These are phyloP conservation scores for Actenoides hombroni DNA, from an alignment of 2,113 vertebrate species.

Conservation along the genomic window DNA sequence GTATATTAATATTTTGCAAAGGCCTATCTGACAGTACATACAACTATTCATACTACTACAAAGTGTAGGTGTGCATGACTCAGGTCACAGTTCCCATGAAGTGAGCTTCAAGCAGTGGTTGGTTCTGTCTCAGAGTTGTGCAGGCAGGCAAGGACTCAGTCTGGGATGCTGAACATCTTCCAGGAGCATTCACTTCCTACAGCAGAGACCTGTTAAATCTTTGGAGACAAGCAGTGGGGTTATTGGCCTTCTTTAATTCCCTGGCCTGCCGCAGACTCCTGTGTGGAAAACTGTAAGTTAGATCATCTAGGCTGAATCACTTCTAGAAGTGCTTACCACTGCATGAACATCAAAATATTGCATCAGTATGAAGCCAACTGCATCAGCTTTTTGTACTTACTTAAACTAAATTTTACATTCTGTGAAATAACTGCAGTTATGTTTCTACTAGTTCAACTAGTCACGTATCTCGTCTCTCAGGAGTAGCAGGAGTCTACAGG, in stretches of 20 bases:
- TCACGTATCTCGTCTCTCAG: not conserved
- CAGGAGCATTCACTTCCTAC: not conserved
- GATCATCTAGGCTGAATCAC: not conserved
- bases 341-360: not conserved
- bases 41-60: not conserved
- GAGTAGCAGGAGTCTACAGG: not conserved
- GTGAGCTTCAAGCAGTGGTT: not conserved
- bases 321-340: not conserved
- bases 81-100: accelerated
- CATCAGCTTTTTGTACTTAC: not conserved
- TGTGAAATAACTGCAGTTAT: not conserved
- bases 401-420: not conserved
- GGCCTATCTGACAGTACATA: not conserved
- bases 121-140: not conserved
- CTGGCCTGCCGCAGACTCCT: not conserved
- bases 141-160: not conserved
- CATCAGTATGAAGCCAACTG: not conserved
- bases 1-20: not conserved
- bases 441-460: not conserved
- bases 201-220: not conserved
- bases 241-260: not conserved
- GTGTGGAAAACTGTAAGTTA: not conserved
- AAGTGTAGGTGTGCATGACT: not conserved
- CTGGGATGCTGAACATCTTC: not conserved
- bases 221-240: not conserved